Evolutionary conservation across 2,113 vertebrate species (phyloP).

Genomic region (Acanthisitta chloris): DNA sequence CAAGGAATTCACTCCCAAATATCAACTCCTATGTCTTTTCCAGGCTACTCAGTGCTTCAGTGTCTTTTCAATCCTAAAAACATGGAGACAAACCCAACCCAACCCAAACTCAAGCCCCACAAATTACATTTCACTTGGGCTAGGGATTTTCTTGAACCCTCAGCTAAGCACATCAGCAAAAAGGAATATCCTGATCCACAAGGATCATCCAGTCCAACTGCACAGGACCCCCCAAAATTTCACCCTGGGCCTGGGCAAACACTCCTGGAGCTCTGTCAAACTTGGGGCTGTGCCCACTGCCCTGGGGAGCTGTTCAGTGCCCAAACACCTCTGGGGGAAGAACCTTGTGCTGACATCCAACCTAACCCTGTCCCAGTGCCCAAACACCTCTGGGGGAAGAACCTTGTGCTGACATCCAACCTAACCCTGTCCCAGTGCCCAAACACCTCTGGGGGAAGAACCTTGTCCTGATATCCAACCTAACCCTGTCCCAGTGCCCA

Average conservation of each 20-base stretch:
- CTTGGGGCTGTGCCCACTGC: not conserved
- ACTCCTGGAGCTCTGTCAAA: not conserved
- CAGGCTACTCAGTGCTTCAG: not conserved
- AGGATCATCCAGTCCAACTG: not conserved
- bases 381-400: not conserved
- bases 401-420: not conserved
- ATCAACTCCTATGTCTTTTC: not conserved
- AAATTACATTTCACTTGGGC: not conserved
- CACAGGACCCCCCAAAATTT: not conserved
- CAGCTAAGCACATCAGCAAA: not conserved
- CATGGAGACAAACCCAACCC: accelerated
- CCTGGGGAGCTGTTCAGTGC: not conserved
- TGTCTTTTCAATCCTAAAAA: not conserved
- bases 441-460: not conserved
- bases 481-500: not conserved
- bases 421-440: not conserved
- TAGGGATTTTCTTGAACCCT: not conserved
- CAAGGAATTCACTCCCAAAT: not conserved
- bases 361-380: not conserved
- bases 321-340: not conserved
- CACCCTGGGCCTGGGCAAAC: not conserved
- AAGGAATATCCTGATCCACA: not conserved
- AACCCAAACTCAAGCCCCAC: not conserved
- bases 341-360: not conserved
- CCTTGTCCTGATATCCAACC: not conserved